Percentiles rank a stretch among this genome's conserved stretches.
These are phyloP conservation scores for Himalopsyche anomala DNA, from an alignment of 2,888 invertebrate species.

Conservation along the genomic window DNA sequence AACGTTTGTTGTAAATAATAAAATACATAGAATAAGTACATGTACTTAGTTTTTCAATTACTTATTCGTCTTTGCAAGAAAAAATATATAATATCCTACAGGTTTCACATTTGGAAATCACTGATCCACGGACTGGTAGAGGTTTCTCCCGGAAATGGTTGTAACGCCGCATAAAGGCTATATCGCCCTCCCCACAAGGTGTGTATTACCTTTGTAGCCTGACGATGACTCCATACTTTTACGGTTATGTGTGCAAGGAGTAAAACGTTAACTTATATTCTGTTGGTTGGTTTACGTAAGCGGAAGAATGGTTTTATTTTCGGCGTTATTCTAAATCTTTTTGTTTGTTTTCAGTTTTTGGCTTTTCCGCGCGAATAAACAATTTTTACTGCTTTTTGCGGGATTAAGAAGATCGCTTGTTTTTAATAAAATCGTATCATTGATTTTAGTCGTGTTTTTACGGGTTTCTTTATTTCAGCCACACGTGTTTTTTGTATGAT, in stretches of 20 bases:
- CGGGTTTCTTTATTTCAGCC: too few species aligned
- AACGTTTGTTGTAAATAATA: too few species aligned
- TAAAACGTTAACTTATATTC: constrained; percentile 48
- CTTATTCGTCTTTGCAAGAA: too few species aligned
- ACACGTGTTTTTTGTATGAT: too few species aligned
- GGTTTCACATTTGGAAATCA: background rate
- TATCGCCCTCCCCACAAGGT: constrained; percentile 44
- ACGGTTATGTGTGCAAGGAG: constrained; percentile 45
- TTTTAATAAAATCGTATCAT: background rate
- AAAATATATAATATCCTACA: too few species aligned
- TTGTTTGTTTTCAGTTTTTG: constrained; percentile 31
- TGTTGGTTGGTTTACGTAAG: constrained; percentile 33
- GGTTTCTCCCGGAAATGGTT: constrained; percentile 53
- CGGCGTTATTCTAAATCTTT: constrained; percentile 18
- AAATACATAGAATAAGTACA: too few species aligned
- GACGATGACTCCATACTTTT: constrained; percentile 50
- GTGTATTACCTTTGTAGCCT: constrained; percentile 46
- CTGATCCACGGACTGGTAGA: background rate
- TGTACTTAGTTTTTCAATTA: too few species aligned
- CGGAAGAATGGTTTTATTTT: constrained; percentile 34
- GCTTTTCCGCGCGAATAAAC: constrained; percentile 34
- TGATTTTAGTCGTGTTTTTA: too few species aligned
- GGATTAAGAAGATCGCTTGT: background rate
- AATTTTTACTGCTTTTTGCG: background rate
- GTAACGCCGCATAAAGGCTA: constrained; percentile 57